Conservation (phyloP, 2,888 invertebrate species). For the Sturmia bella region DNA sequence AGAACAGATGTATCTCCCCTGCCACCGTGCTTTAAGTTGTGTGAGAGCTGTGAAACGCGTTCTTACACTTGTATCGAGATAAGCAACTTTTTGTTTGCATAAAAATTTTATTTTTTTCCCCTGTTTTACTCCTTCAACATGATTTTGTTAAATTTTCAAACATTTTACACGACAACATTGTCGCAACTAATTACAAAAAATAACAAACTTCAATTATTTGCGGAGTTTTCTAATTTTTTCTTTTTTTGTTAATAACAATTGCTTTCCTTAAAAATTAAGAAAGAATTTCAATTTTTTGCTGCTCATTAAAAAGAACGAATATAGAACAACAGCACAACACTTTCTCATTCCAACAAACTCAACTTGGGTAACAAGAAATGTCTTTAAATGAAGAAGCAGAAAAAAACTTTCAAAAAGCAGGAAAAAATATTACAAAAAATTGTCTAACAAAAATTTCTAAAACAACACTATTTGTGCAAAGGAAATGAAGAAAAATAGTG, state of each 20-base stretch:
- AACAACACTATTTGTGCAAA: conserved; percentile 29
- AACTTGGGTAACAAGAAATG: conserved; percentile 24
- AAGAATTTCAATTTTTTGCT: conserved; percentile 20
- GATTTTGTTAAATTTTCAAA: neutral
- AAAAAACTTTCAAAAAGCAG: neutral
- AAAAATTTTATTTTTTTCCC: neutral
- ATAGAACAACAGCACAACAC: conserved; percentile 15
- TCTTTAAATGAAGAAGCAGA: neutral
- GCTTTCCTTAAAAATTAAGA: conserved; percentile 18
- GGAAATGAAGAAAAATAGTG: conserved; percentile 55
- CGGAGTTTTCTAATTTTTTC: neutral
- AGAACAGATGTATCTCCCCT: too few species aligned
- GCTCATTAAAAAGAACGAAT: neutral
- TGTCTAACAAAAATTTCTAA: conserved; percentile 32
- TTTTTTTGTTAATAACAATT: conserved; percentile 12
- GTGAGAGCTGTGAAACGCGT: too few species aligned
- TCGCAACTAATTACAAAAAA: conserved; percentile 27
- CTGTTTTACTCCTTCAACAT: conserved; percentile 1
- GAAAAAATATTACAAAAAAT: conserved; percentile 9
- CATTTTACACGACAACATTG: neutral
- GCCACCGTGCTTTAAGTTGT: too few species aligned
- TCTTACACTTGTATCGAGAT: too few species aligned
- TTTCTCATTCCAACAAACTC: conserved; percentile 32
- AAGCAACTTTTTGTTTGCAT: too few species aligned
- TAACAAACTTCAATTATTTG: conserved; percentile 16